Percentiles rank a stretch among this genome's conserved stretches.
Evolutionary conservation across 1,140 invertebrate species (phyloP).

Genomic region (Microplitis demolitor): DNA sequence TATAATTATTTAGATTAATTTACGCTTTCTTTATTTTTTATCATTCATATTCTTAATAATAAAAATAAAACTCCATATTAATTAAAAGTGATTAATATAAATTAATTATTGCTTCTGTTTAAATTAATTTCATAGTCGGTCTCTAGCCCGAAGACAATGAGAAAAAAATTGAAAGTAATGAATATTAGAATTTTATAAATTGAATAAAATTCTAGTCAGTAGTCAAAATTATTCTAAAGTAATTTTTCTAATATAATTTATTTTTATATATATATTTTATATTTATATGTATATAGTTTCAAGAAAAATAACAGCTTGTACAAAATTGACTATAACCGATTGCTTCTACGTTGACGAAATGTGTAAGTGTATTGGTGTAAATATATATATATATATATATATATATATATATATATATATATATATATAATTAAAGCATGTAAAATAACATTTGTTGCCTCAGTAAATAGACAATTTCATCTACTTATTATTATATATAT

Average conservation of each 20-base stretch:
- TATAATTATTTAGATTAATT: too few species aligned
- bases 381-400: slow-evolving; percentile 1
- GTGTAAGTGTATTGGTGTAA: slow-evolving; percentile 36
- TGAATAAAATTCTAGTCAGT: too few species aligned
- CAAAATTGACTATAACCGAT: slow-evolving; percentile 60
- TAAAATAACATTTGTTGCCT: slow-evolving; percentile 37
- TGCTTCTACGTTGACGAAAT: slow-evolving; percentile 49
- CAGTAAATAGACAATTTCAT: not conserved
- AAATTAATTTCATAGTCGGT: too few species aligned
- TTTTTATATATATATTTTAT: slow-evolving; percentile 37
- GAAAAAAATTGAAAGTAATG: too few species aligned
- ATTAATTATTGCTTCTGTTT: too few species aligned
- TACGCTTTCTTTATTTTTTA: too few species aligned
- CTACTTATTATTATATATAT: not conserved
- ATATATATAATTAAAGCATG: slow-evolving; percentile 22
- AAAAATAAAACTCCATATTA: too few species aligned
- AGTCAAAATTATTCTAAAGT: not conserved
- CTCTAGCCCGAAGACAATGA: too few species aligned
- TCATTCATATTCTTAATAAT: too few species aligned
- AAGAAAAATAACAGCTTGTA: slow-evolving; percentile 57
- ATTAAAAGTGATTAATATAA: too few species aligned
- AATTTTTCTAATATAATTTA: not conserved
- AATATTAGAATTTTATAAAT: too few species aligned
- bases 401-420: not conserved
- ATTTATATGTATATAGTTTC: slow-evolving; percentile 43